Conservation (phyloP, 1,140 invertebrate genomes). For the Meloidogyne chitwoodi region DNA sequence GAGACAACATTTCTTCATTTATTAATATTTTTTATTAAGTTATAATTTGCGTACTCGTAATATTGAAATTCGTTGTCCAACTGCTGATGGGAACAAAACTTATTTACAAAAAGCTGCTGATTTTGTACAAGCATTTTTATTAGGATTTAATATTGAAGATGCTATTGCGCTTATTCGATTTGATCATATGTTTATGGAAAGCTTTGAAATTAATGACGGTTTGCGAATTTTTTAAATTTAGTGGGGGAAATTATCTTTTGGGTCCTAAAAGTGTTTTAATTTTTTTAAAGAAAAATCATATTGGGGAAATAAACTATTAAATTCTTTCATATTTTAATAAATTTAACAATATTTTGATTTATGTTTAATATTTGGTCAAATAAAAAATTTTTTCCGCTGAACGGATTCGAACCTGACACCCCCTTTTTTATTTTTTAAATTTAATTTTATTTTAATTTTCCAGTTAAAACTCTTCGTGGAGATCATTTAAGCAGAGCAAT, state of each 20-base stretch:
- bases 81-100: slow-evolving; percentile 68
- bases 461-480: slow-evolving; percentile 85
- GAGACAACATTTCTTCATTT: neutral
- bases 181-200: slow-evolving; percentile 93
- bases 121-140: slow-evolving; percentile 92
- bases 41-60: slow-evolving; percentile 87
- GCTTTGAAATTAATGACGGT: slow-evolving; percentile 89
- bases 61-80: slow-evolving; percentile 73
- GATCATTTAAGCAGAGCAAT: slow-evolving; percentile 92
- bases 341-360: too few species aligned
- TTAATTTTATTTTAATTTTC: slow-evolving; percentile 24
- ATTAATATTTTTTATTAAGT: slow-evolving; percentile 34
- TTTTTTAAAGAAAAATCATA: too few species aligned
- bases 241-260: too few species aligned
- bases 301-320: too few species aligned
- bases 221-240: slow-evolving; percentile 28
- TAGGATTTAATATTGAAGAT: slow-evolving; percentile 96
- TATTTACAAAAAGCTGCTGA: slow-evolving; percentile 94
- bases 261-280: too few species aligned
- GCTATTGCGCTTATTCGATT: slow-evolving; percentile 85
- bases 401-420: neutral
- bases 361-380: neutral
- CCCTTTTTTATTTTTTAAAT: neutral
- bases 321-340: too few species aligned
- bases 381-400: neutral